Base-by-base conservation (phyloP, 2,113 vertebrate species). In the Solea solea region DNA sequence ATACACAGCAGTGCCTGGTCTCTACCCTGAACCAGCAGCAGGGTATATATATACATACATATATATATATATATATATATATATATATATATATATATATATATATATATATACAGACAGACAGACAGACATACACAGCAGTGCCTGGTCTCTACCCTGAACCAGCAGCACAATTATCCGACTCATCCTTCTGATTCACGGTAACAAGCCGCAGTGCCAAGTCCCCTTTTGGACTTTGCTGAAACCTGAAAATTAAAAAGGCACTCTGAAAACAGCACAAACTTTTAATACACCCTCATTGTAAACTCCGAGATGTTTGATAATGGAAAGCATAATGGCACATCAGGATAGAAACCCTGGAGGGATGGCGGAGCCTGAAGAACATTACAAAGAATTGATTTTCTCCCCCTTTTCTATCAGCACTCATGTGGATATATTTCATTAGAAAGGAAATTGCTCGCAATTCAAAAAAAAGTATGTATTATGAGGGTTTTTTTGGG, bases 371-470 rank as follows among this genome's bases (percentile, higher is more conserved):
- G 34, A 1, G 71, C 59, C 73, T 42, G 62, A 59, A 70, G 28
- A 86, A 80, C 50, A 69, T 2, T 75, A 77, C 51, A 80, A 78
- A 85, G 44, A 86, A 75, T 45, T 65, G 54, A 85, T 88, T 84
- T 72, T 50, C 58, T 25, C 13, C 48, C 49, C 11, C 76, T 78
- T 76, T 40, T 72, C 63, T 59, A 67, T 78, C 61, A 65, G 65
- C 77, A 13, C 49, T 80, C 64, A 34, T 64, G 75, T 85, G 76
- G 76, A 78, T 80, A 52, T 54, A 72, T 88, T 88, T 88, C 65
- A 88, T 89, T 90, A 86, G 46, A 25, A 11, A 9, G 51, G 16
- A 74, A 86, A 89, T 86, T 72, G 82, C 76, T 81, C 70, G 63
- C 60, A 65, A 74, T 87, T 74, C 25, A 63, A 77, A 86, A 80